Evolutionary conservation across 2,797 vertebrate species (phyloP), one percentile per base, ranked within the genome.

Genomic region (Staurois parvus): DNA sequence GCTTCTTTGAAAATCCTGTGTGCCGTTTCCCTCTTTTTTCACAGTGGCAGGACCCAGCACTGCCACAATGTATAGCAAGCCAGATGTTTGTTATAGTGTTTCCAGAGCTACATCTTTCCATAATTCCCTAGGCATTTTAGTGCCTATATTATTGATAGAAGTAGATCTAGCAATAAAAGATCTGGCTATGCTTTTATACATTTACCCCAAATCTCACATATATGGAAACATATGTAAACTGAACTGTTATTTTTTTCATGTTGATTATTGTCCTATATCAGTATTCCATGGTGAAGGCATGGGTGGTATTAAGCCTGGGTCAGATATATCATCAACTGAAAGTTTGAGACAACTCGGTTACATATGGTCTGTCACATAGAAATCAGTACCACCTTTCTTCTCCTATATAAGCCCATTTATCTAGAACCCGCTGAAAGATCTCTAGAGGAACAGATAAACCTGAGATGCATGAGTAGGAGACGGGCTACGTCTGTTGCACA

Each of bases 371-470:
- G 15, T 69, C 64, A 59, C 19, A 13, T 37, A 76, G 34, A 76
- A 56, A 76, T 84, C 82, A 84, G 73, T 48, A 28, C 40, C 82
- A 69, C 83, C 83, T 78, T 68, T 77, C 10, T 34, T 77, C 30
- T 72, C 17, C 75, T 26, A 24, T 75, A 77, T 68, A 72, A 79
- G 75, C 3, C 74, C 67, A 84, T 84, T 30, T 84, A 26, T 84
- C 67, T 72, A 8, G n/a, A 59, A 84, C 66, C 67, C 72, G 83
- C 74, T 84, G 83, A 84, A 84, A 84, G 83, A 84, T 78, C 8
- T 24, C 7, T 66, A 72, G 83, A 56, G 75, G 67, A 52, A 66
- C 37, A 40, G 75, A 78, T 84, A 77, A 77, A 75, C 83, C 70
- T 72, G 66, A 56, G 75, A 77, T 72, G 66, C 83, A 62, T 62